Conservation (phyloP, 2,888 invertebrate genomes). For the Junonia oenone region DNA sequence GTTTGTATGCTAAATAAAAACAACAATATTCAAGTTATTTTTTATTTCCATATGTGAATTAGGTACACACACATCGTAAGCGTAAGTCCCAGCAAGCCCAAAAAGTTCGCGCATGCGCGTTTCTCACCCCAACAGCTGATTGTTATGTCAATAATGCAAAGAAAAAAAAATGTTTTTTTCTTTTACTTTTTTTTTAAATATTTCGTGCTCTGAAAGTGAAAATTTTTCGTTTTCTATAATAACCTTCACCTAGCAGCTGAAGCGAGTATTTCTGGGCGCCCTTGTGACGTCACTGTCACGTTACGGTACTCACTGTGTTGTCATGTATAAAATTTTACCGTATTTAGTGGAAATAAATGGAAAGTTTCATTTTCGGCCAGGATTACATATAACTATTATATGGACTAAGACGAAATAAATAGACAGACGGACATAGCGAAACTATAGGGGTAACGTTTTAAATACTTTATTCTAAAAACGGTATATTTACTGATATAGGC, state of each 20-base stretch:
- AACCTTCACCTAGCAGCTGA: slow-evolving; percentile 74
- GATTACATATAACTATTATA: neutral
- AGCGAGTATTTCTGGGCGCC: slow-evolving; percentile 67
- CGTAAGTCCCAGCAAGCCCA: too few relatives aligned
- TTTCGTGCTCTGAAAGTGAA: slow-evolving; percentile 11
- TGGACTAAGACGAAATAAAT: too few relatives aligned
- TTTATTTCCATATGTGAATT: neutral
- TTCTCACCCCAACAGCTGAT: slow-evolving; percentile 46
- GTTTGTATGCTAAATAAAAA: too few relatives aligned
- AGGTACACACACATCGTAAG: too few relatives aligned
- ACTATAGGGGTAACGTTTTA: too few relatives aligned
- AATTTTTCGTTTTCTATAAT: slow-evolving; percentile 28
- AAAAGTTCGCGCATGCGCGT: slow-evolving; percentile 41
- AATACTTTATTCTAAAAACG: too few relatives aligned
- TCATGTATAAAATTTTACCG: slow-evolving; percentile 31
- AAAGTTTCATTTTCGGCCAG: too few relatives aligned
- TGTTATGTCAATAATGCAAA: slow-evolving; percentile 48
- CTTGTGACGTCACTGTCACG: slow-evolving; percentile 73
- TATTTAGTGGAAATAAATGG: slow-evolving; percentile 11
- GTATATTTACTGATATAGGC: too few relatives aligned
- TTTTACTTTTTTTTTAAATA: neutral
- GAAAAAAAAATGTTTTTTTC: neutral
- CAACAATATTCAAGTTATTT: too few relatives aligned
- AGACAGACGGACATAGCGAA: too few relatives aligned
- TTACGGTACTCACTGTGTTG: slow-evolving; percentile 48